These are phyloP conservation scores for Acrocephalus kingi DNA, from an alignment of 2,113 vertebrate species.

Conservation along the genomic window DNA sequence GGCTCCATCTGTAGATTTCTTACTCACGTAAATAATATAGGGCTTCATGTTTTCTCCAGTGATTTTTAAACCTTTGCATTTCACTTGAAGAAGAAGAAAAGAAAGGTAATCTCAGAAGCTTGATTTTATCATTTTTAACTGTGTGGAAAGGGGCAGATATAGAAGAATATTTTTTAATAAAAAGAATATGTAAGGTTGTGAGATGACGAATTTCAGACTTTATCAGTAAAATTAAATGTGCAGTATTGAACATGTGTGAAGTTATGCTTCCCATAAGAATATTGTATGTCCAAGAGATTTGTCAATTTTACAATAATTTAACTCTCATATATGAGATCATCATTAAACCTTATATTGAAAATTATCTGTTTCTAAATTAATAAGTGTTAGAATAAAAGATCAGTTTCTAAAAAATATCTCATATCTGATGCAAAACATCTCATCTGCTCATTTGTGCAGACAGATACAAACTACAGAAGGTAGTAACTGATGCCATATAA, in stretches of 20 bases:
- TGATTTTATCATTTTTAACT: not conserved
- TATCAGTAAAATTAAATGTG: not conserved
- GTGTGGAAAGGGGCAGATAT: not conserved
- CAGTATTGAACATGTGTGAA: not conserved
- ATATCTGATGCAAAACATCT: not conserved
- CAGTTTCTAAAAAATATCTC: not conserved
- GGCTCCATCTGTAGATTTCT: not conserved
- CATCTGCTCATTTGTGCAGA: not conserved
- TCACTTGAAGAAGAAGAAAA: not conserved
- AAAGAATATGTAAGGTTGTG: not conserved
- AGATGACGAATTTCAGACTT: not conserved
- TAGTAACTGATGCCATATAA: not conserved
- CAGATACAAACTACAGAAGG: not conserved
- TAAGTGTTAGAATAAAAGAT: not conserved
- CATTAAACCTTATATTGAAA: not conserved
- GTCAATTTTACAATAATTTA: slow-evolving; percentile 22
- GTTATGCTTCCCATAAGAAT: not conserved
- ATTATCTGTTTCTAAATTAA: not conserved
- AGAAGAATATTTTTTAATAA: not conserved
- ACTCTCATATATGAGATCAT: not conserved
- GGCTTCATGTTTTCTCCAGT: not conserved
- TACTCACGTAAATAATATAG: not conserved
- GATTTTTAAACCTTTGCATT: not conserved
- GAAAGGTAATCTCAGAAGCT: not conserved
- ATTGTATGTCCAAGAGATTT: not conserved